These are phyloP conservation scores for Drosophila tanythrix DNA, from an alignment of 2,888 invertebrate species.

Conservation along the genomic window DNA sequence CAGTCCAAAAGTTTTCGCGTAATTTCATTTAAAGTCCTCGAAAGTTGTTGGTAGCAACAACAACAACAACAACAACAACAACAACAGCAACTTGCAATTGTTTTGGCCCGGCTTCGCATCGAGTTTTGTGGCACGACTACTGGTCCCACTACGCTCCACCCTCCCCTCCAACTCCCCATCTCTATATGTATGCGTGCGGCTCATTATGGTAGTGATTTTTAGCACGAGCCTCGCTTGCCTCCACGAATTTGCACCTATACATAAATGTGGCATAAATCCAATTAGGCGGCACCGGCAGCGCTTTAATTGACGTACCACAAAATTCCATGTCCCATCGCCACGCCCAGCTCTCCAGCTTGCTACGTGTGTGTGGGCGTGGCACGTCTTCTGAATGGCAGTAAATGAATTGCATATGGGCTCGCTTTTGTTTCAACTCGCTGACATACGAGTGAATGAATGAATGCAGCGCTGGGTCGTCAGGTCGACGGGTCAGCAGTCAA, in stretches of 20 bases:
- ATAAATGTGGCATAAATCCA: slow-evolving; percentile 80
- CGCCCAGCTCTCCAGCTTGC: slow-evolving; percentile 1
- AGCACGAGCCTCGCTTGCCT: slow-evolving; percentile 48
- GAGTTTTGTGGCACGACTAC: slow-evolving; percentile 63
- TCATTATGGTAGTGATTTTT: slow-evolving; percentile 77
- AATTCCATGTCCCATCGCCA: slow-evolving; percentile 12
- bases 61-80: not conserved
- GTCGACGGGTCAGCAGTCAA: slow-evolving; percentile 36
- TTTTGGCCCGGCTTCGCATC: slow-evolving; percentile 48
- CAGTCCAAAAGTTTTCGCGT: slow-evolving; percentile 75
- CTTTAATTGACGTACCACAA: slow-evolving; percentile 72
- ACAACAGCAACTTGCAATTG: slow-evolving; percentile 66
- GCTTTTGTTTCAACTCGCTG: slow-evolving; percentile 68
- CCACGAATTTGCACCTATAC: slow-evolving; percentile 75
- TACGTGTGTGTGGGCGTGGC: slow-evolving; percentile 35
- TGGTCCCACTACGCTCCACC: slow-evolving; percentile 4
- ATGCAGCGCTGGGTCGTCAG: slow-evolving; percentile 26
- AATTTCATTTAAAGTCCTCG: slow-evolving; percentile 81
- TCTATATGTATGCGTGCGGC: slow-evolving; percentile 10
- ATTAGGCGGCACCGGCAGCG: slow-evolving; percentile 75
- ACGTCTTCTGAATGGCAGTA: slow-evolving; percentile 57
- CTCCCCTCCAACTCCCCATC: not conserved
- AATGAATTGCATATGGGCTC: slow-evolving; percentile 76
- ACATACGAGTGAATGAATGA: slow-evolving; percentile 64
- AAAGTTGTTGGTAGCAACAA: slow-evolving; percentile 63